Evolutionary conservation across 2,888 invertebrate species (phyloP).

Genomic region (Mantis religiosa): DNA sequence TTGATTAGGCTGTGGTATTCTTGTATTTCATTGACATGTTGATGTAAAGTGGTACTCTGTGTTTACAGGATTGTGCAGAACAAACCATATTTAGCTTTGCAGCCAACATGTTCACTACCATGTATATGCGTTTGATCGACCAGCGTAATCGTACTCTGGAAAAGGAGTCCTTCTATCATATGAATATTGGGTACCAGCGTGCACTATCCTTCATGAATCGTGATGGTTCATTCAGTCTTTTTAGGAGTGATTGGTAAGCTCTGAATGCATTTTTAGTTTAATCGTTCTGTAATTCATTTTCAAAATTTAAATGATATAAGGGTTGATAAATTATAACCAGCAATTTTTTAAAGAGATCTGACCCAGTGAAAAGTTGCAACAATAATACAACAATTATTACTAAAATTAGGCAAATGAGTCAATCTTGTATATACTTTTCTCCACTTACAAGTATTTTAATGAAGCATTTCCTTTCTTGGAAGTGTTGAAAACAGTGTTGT

Average conservation of each 20-base stretch:
- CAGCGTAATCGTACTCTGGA: slow-evolving; percentile 80
- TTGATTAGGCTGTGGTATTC: not conserved
- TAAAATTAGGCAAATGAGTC: too few relatives aligned
- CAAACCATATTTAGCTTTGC: slow-evolving; percentile 97
- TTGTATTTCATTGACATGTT: not conserved
- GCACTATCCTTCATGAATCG: slow-evolving; percentile 86
- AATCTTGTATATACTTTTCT: too few relatives aligned
- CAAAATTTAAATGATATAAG: too few relatives aligned
- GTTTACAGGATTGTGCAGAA: slow-evolving; percentile 75
- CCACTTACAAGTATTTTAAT: too few relatives aligned
- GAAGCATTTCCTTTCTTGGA: too few relatives aligned
- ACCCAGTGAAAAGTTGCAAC: too few relatives aligned
- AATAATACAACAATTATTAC: too few relatives aligned
- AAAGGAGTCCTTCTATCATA: slow-evolving; percentile 74
- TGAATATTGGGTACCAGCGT: slow-evolving; percentile 86
- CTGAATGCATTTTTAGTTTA: too few relatives aligned
- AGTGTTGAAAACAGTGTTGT: too few relatives aligned
- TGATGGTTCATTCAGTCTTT: slow-evolving; percentile 87
- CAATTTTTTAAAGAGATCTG: too few relatives aligned
- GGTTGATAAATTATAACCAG: too few relatives aligned
- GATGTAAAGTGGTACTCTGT: not conserved
- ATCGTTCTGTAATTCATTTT: too few relatives aligned
- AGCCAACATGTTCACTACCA: slow-evolving; percentile 83
- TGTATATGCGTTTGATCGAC: slow-evolving; percentile 87
- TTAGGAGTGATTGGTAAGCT: slow-evolving; percentile 83